These are phyloP conservation scores for Tragelaphus scriptus DNA, from an alignment of 2,113 vertebrate species.

Conservation along the genomic window DNA sequence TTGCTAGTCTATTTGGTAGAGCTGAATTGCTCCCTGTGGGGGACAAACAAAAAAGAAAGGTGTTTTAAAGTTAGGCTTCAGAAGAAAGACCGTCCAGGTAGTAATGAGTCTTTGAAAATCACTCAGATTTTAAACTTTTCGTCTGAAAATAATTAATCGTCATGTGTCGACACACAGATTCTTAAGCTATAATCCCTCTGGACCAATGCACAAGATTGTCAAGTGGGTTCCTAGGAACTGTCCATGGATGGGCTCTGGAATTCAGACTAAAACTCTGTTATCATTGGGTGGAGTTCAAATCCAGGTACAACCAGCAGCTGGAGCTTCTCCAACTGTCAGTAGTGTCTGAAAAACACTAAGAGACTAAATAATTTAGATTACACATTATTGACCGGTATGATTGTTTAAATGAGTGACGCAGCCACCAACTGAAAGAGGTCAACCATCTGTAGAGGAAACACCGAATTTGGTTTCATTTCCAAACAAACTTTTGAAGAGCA, in stretches of 20 bases:
- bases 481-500: slow-evolving; percentile 86
- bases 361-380: slow-evolving; percentile 91
- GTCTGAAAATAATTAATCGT: slow-evolving; percentile 44
- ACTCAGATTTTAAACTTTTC: slow-evolving; percentile 38
- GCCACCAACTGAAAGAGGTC: slow-evolving; percentile 87
- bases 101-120: slow-evolving; percentile 51
- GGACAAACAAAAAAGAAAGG: slow-evolving; percentile 80
- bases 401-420: slow-evolving; percentile 88
- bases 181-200: background rate
- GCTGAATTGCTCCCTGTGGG: slow-evolving; percentile 85
- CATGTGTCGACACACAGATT: slow-evolving; percentile 18
- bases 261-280: slow-evolving; percentile 69
- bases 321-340: slow-evolving; percentile 82
- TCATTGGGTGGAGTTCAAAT: slow-evolving; percentile 82
- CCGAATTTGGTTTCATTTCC: slow-evolving; percentile 87
- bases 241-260: slow-evolving; percentile 60
- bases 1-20: slow-evolving; percentile 87
- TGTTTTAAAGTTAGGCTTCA: slow-evolving; percentile 75
- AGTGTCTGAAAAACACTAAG: slow-evolving; percentile 86
- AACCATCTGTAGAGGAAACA: slow-evolving; percentile 89
- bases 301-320: slow-evolving; percentile 85
- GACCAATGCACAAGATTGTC: background rate
- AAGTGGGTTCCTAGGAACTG: slow-evolving; percentile 9
- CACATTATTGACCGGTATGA: slow-evolving; percentile 85
- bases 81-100: slow-evolving; percentile 59